A percentile compares a stretch with the other conserved stretches of the same genome.
Evolutionary conservation across 2,797 vertebrate species (phyloP).

Genomic region (Chiroxiphia lanceolata): DNA sequence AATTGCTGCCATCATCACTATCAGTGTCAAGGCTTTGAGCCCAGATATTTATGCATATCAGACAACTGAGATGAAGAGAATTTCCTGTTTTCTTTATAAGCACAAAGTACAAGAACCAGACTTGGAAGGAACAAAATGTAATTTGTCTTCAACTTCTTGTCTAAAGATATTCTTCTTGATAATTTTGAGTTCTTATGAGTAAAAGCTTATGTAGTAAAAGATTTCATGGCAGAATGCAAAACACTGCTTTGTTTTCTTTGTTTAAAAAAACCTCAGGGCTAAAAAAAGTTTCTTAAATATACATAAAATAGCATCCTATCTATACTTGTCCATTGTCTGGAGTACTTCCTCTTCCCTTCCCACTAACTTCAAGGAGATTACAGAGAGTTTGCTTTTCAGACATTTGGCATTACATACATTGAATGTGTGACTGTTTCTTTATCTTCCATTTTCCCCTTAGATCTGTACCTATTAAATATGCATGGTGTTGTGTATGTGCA

Average conservation of each 20-base stretch:
- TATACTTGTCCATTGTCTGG: background rate
- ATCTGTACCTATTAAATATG: background rate
- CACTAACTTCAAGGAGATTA: background rate
- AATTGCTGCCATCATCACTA: background rate
- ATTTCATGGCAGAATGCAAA: background rate
- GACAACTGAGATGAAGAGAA: slow-evolving; percentile 34
- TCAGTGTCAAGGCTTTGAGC: background rate
- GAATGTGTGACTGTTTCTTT: background rate
- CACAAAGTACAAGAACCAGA: background rate
- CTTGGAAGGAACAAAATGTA: slow-evolving; percentile 18
- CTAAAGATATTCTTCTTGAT: background rate
- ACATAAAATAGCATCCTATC: background rate
- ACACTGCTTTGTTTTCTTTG: background rate
- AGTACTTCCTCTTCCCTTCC: background rate
- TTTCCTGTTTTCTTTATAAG: slow-evolving; percentile 53
- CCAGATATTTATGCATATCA: slow-evolving; percentile 37
- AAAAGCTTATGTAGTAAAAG: background rate
- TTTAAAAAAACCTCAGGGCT: background rate
- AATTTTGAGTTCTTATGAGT: background rate
- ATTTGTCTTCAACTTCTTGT: slow-evolving; percentile 25
- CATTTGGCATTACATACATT: background rate
- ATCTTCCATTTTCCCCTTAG: background rate
- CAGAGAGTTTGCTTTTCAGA: background rate
- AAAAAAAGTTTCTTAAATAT: background rate
- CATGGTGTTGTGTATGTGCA: background rate